Evolutionary conservation across 2,888 invertebrate species (phyloP).

Genomic region (Rhopalosiphum nymphaeae): DNA sequence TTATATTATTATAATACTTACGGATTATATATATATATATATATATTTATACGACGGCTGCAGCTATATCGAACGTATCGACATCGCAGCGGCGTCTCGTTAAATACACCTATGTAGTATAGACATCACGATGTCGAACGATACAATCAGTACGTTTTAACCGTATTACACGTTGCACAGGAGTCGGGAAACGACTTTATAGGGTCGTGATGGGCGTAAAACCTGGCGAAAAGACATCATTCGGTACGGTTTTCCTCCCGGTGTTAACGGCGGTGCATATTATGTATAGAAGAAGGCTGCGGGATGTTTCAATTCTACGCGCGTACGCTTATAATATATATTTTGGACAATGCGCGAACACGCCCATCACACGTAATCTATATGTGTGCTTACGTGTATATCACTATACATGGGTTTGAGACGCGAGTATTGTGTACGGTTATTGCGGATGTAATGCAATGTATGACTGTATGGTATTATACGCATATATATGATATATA

Average conservation of each 20-base stretch:
- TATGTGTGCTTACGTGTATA: not conserved
- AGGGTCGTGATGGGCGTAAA: slow-evolving; percentile 13
- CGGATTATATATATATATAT: too few species aligned
- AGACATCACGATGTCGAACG: not conserved
- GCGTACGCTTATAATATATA: not conserved
- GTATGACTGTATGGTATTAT: not conserved
- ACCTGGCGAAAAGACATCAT: not conserved
- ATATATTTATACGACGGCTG: too few species aligned
- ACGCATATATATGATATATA: not conserved
- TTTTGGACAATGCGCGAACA: not conserved
- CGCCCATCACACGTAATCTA: slow-evolving; percentile 2
- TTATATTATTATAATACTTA: not conserved
- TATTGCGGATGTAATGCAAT: not conserved
- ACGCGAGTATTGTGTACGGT: not conserved
- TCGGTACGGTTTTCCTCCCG: slow-evolving; percentile 22
- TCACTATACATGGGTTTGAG: not conserved
- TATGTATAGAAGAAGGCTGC: not conserved
- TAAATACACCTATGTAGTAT: not conserved
- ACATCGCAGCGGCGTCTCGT: not conserved
- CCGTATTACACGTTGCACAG: not conserved
- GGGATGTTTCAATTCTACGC: slow-evolving; percentile 3
- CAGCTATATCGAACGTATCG: not conserved
- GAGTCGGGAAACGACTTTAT: slow-evolving; percentile 16
- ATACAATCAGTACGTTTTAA: not conserved
- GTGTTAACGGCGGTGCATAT: not conserved